Evolutionary conservation across 2,888 invertebrate genomes (phyloP).

Genomic region (Tromatobia lineatoria): DNA sequence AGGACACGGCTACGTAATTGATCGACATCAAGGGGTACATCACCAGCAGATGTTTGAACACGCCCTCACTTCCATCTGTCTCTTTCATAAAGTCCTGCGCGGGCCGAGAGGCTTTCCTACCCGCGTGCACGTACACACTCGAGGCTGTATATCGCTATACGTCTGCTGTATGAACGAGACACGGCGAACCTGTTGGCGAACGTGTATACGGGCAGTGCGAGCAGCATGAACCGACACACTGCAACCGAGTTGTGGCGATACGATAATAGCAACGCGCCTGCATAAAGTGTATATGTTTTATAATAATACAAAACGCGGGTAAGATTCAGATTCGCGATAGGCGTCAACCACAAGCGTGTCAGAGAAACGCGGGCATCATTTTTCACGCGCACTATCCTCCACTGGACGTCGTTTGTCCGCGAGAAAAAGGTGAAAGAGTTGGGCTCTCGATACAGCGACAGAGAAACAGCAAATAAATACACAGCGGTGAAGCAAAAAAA

Average conservation of each 20-base stretch:
- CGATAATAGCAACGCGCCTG: conserved; percentile 62
- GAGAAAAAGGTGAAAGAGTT: conserved; percentile 51
- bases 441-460: conserved; percentile 28
- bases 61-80: conserved; percentile 80
- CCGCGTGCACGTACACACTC: background rate
- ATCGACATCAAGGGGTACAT: conserved; percentile 81
- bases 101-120: conserved; percentile 5
- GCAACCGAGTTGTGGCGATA: conserved; percentile 38
- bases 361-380: conserved; percentile 78
- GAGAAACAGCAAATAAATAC: background rate
- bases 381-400: conserved; percentile 73
- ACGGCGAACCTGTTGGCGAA: conserved; percentile 69
- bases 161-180: conserved; percentile 2
- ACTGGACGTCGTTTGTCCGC: conserved; percentile 64
- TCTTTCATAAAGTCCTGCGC: conserved; percentile 76
- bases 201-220: conserved; percentile 55
- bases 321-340: conserved; percentile 77
- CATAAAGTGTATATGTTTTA: conserved; percentile 44
- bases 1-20: conserved; percentile 75
- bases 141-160: background rate
- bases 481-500: background rate
- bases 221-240: conserved; percentile 31
- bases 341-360: conserved; percentile 54
- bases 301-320: conserved; percentile 63
- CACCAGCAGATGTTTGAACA: conserved; percentile 80